A percentile compares a stretch with the other conserved stretches of the same genome.
phyloP scores from a whole-genome alignment of 2,113 vertebrate species.

The human region DNA sequence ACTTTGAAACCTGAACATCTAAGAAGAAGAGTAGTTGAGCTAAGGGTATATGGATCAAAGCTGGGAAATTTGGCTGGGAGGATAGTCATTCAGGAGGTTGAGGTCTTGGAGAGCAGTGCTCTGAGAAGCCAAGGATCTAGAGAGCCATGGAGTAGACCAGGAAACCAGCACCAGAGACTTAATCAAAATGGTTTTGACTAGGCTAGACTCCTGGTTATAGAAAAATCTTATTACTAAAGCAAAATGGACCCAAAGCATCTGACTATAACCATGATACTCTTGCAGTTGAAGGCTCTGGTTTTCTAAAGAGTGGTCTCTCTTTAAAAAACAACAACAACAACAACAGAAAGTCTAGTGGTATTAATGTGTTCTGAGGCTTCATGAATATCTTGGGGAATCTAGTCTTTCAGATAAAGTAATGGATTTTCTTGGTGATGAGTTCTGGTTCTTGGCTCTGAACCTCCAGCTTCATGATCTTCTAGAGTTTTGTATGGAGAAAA shows the following conservation, averaged over 20 bases:
- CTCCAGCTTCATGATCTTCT: not conserved
- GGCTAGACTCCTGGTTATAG: not conserved
- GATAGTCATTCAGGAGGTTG: not conserved
- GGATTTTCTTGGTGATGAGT: not conserved
- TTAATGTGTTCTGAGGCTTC: not conserved
- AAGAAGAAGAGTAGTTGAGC: not conserved
- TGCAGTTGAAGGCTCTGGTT: not conserved
- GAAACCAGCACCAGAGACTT: not conserved
- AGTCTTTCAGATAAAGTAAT: not conserved
- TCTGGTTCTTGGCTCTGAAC: not conserved
- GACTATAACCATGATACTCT: not conserved
- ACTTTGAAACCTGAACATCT: not conserved
- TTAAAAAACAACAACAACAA: not conserved
- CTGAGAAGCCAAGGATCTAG: not conserved
- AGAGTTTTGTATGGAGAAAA: not conserved
- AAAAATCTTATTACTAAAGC: not conserved
- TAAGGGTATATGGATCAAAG: not conserved
- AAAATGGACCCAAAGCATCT: not conserved
- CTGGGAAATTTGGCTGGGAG: not conserved
- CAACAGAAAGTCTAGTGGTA: not conserved
- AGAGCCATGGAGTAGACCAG: not conserved
- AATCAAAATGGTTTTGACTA: not conserved
- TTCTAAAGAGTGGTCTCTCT: not conserved
- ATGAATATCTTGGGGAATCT: not conserved
- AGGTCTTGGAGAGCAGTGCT: not conserved